Base-by-base conservation (phyloP, 2,888 invertebrate species). In the Cataglyphis altisquamis region DNA sequence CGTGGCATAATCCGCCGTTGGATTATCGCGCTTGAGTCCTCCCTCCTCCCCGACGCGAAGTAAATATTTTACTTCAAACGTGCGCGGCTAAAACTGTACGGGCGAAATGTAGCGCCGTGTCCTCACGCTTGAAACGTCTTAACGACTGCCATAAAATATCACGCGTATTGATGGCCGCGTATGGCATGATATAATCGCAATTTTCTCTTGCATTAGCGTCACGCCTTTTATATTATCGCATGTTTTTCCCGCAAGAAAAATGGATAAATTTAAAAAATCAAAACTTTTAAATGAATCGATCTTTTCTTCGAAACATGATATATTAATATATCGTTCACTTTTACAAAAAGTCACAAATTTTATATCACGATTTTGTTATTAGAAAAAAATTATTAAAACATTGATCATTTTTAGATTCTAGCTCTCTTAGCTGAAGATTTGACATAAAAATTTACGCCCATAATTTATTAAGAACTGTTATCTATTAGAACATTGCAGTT, bases 21-120 rank as follows among this genome's bases (percentile, higher is more conserved):
- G 15, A 57, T 78, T 78, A 78, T 70, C 57, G 21, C 15, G 8
- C 10, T 3, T 15, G 21, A 3, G 45, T 29, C 15, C 1, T 8
- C 6, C 18, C 32, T 4, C 12, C 41, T 25, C 52, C 63, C 15
- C 12, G 39, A 15, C 3, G 36, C 32, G 32, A 78, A 78, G 60
- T 60, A 70, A 78, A 78, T 78, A 78, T 57, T 70, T 78, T 60
- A 60, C 21, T 36, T 75, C 52, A 64, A 75, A 48, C 21, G 6
- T 18, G 45, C n/a, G 57, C 29, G 52, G 15, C n/a, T 64, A 48
- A 52, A 52, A 66, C 64, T 52, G 25, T 48, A 63, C 48, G 36
- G 41, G 62, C 18, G 10, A 75, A n/a, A n/a, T 5, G 15, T 45
- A 39, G 18, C 25, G 3, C 15, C 55, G 29, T 36, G 6, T 18